Conservation (phyloP, 2,888 invertebrate species). For the Drosophila neonasuta region DNA sequence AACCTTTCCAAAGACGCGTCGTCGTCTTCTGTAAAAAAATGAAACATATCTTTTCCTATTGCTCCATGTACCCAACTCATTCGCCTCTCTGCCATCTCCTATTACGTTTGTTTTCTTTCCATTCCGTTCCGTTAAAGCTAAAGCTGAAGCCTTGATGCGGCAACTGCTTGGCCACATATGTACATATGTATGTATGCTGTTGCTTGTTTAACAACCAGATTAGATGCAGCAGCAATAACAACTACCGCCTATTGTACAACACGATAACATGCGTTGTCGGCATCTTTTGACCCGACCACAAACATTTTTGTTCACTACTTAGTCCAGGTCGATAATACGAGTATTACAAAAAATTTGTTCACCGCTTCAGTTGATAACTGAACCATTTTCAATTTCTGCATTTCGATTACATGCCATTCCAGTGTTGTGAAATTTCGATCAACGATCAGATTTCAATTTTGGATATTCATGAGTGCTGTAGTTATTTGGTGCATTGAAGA, state of each 20-base stretch:
- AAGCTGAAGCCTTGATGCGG: constrained; percentile 21
- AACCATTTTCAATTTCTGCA: too few species aligned
- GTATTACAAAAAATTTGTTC: too few species aligned
- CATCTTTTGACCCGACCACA: constrained; percentile 41
- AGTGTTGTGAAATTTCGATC: background rate
- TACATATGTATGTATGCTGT: constrained; percentile 18
- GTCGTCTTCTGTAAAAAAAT: constrained; percentile 41
- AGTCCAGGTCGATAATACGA: background rate
- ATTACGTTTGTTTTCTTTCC: background rate
- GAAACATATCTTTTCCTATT: constrained; percentile 24
- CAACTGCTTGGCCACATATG: constrained; percentile 24
- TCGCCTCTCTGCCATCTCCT: too few species aligned
- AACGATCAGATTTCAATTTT: background rate
- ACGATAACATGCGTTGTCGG: constrained; percentile 44
- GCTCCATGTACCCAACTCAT: background rate
- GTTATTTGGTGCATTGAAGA: background rate
- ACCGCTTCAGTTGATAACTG: background rate
- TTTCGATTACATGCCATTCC: background rate
- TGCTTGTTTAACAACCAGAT: constrained; percentile 50
- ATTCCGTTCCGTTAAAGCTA: constrained; percentile 7
- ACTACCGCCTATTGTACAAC: constrained; percentile 36
- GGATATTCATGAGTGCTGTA: background rate
- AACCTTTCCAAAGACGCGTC: constrained; percentile 39
- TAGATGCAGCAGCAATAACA: constrained; percentile 29
- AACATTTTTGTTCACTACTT: constrained; percentile 13